phyloP scores from a whole-genome alignment of 2,888 invertebrate genomes.

The Zhuqinia jingwanae region DNA sequence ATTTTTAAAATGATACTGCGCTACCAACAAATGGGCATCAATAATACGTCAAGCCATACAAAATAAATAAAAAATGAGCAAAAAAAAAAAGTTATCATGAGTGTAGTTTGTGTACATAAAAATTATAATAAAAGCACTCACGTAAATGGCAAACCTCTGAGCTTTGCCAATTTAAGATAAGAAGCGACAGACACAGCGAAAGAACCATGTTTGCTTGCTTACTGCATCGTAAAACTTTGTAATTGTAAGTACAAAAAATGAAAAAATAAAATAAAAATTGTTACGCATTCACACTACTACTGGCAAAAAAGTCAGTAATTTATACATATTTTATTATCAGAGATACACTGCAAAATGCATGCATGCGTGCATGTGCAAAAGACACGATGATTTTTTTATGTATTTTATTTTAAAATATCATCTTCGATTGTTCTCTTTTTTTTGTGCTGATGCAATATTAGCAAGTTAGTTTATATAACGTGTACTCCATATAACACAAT shows the following conservation, averaged over 20 bases:
- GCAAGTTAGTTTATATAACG: too few relatives aligned
- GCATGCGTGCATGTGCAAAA: too few relatives aligned
- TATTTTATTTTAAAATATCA: too few relatives aligned
- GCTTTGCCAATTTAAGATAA: slow-evolving; percentile 56
- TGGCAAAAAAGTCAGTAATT: too few relatives aligned
- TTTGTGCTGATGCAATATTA: too few relatives aligned
- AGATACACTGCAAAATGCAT: too few relatives aligned
- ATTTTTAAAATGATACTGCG: slow-evolving; percentile 14
- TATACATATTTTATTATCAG: too few relatives aligned
- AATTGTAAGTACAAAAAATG: too few relatives aligned
- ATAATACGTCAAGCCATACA: not conserved
- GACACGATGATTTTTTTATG: too few relatives aligned
- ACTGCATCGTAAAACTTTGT: not conserved
- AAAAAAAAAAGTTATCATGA: not conserved
- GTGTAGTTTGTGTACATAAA: not conserved
- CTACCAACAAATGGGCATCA: not conserved
- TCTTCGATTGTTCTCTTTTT: too few relatives aligned
- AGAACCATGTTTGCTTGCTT: not conserved
- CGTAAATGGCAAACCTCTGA: slow-evolving; percentile 8
- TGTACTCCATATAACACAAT: too few relatives aligned
- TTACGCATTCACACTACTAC: not conserved
- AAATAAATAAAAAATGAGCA: not conserved
- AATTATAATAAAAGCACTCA: not conserved
- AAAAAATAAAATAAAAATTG: too few relatives aligned
- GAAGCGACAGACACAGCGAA: slow-evolving; percentile 83